Evolutionary conservation across 2,113 vertebrate genomes (phyloP).

Genomic region (Odocoileus virginianus): DNA sequence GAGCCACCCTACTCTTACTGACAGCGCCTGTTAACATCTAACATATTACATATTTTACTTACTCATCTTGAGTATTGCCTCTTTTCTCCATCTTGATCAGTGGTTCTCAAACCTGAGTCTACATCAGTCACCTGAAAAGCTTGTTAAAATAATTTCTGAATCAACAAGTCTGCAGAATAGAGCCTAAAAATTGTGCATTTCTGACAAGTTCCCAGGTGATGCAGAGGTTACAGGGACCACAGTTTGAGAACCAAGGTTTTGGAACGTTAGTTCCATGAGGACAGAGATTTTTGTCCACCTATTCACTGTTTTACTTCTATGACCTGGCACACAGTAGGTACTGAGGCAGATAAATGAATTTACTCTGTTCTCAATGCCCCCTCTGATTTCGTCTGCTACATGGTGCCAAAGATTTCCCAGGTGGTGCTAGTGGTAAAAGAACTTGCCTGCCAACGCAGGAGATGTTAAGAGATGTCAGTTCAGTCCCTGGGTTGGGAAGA

Average conservation of each 20-base stretch:
- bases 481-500: not conserved
- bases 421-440: not conserved
- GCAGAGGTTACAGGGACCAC: not conserved
- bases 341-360: not conserved
- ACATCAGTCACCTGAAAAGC: not conserved
- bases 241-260: not conserved
- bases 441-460: not conserved
- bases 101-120: not conserved
- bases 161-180: not conserved
- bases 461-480: not conserved
- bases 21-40: not conserved
- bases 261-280: not conserved
- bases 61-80: not conserved
- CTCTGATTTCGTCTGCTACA: not conserved
- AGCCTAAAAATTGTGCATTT: not conserved
- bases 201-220: not conserved
- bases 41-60: not conserved
- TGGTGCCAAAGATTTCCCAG: not conserved
- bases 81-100: not conserved
- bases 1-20: not conserved
- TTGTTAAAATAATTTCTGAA: not conserved
- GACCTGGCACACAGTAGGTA: not conserved
- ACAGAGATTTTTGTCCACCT: not conserved
- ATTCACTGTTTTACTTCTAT: not conserved
- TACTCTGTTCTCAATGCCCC: not conserved